Conservation (phyloP, 2,113 vertebrate species). For the Micromys minutus region DNA sequence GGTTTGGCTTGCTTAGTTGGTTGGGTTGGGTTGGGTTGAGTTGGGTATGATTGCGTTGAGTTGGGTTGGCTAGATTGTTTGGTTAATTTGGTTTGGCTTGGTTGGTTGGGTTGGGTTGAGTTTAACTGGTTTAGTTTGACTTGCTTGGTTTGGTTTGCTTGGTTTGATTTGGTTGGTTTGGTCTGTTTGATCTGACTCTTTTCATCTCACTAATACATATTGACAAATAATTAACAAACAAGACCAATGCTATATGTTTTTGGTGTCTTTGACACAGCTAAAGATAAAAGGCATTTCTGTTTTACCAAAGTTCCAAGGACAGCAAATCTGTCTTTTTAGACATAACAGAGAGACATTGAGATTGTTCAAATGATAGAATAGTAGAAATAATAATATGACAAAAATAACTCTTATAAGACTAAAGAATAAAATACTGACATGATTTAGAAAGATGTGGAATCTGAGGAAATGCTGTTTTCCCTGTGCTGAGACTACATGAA, state of each 20-base stretch:
- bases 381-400: not conserved
- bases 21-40: not conserved
- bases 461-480: not conserved
- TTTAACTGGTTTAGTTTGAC: too few species aligned
- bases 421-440: not conserved
- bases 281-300: not conserved
- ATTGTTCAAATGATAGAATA: not conserved
- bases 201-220: not conserved
- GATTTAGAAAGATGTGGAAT: not conserved
- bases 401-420: not conserved
- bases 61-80: not conserved
- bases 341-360: not conserved
- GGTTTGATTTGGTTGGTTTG: not conserved
- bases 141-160: not conserved
- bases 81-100: not conserved
- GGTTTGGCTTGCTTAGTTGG: too few species aligned
- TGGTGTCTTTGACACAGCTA: not conserved
- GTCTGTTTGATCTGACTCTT: not conserved
- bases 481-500: not conserved
- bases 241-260: not conserved
- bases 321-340: not conserved
- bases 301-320: not conserved
- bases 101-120: too few species aligned
- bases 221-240: not conserved
- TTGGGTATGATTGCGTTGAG: not conserved